phyloP scores from a whole-genome alignment of 2,113 vertebrate species.

The Oreochromis spilurus region DNA sequence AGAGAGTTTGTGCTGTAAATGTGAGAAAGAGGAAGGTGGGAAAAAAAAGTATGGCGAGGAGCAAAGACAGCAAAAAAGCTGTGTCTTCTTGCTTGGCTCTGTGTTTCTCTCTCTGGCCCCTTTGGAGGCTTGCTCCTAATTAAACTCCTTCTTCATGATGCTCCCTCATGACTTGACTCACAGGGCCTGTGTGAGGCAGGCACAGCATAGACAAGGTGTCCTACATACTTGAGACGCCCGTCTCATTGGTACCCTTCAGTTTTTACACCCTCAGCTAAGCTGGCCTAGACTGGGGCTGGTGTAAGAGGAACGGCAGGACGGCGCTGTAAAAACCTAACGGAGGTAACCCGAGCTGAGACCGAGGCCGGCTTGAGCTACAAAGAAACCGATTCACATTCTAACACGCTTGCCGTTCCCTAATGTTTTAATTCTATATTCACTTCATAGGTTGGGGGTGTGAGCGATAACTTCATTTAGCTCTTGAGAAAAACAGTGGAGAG shows the following conservation, averaged over 20 bases:
- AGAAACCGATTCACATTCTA: not conserved
- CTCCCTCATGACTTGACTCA: slow-evolving; percentile 74
- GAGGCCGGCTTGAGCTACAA: not conserved
- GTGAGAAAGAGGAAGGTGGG: not conserved
- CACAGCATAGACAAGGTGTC: slow-evolving; percentile 71
- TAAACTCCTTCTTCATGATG: slow-evolving; percentile 76
- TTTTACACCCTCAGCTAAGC: slow-evolving; percentile 33
- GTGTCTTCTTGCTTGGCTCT: slow-evolving; percentile 51
- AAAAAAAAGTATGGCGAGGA: slow-evolving; percentile 15
- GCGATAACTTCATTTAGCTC: slow-evolving; percentile 37
- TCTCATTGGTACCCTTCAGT: slow-evolving; percentile 71
- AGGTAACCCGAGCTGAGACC: not conserved
- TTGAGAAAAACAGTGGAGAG: slow-evolving; percentile 29
- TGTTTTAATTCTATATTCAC: not conserved
- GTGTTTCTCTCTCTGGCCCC: slow-evolving; percentile 65
- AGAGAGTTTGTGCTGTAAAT: not conserved
- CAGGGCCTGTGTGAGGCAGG: slow-evolving; percentile 65
- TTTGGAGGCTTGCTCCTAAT: slow-evolving; percentile 78
- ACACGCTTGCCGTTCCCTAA: not conserved
- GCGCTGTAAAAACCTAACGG: not conserved
- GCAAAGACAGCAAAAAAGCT: slow-evolving; percentile 38
- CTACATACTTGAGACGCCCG: slow-evolving; percentile 74
- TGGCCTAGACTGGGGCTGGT: slow-evolving; percentile 18
- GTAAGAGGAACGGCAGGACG: not conserved
- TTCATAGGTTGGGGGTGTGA: slow-evolving; percentile 37